Base-by-base conservation (phyloP, 1,140 invertebrate species). In the Drosophila orosa region DNA sequence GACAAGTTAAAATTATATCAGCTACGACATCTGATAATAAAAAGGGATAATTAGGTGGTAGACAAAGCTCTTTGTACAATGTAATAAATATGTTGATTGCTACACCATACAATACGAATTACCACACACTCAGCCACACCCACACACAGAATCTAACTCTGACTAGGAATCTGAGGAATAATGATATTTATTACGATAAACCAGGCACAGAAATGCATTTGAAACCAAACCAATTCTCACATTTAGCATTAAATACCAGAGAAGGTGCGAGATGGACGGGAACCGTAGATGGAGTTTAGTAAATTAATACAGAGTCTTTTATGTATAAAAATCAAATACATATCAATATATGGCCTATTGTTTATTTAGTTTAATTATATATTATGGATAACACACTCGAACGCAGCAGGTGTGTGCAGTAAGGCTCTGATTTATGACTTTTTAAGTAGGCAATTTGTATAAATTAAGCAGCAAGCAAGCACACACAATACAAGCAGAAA, bases 1-100 rank as follows among this genome's bases (percentile, higher is more conserved):
- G 78, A 83, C 42, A 63, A 63, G 72, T 87, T 90, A 81, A 69
- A 85, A 78, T 86, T 90, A 76, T 91, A 91, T 91, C 90, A 91
- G 90, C 90, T 91, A 91, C 73, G 90, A 91, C 90, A 91, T 91
- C 90, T 91, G 90, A 91, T 91, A 91, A 91, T 91, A 91, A 87
- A 91, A 75, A 67, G 76, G 77, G 75, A 68, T 54, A 89, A 74
- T 65, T 86, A 87, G 84, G 62, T 66, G 76, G 67, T 89, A 84
- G 79, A 80, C 67, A 66, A 80, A 78, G 81, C 59, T 71, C 68
- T 71, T 73, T 86, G 83, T 83, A 87, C 62, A 89, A 89, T 87
- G 74, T 79, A 87, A 87, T 62, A 85, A 73, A 78, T 87, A 83
- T 60, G 75, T 86, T 82, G 69, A 82, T 74, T 86, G 78, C 82